phyloP scores from a whole-genome alignment of 2,888 invertebrate genomes.

The Geotrupes spiniger region DNA sequence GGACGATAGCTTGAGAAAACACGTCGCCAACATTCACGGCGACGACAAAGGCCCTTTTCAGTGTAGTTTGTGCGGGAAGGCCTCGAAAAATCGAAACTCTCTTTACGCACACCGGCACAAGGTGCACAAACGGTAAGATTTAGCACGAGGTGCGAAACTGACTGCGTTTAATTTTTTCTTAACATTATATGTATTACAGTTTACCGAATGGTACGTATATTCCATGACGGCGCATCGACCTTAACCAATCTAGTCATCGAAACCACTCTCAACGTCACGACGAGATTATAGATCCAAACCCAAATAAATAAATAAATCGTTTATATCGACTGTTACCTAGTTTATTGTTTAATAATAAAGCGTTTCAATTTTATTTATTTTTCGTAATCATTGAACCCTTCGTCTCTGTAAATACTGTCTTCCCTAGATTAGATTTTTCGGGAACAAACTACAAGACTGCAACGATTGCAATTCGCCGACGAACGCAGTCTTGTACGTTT shows the following conservation, averaged over 20 bases:
- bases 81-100: conserved; percentile 26
- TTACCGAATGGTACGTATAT: conserved; percentile 18
- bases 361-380: not conserved
- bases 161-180: not conserved
- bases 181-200: conserved; percentile 9
- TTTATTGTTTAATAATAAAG: not conserved
- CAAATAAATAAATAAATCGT: too few relatives aligned
- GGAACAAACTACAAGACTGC: conserved; percentile 25
- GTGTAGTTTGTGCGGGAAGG: conserved; percentile 24
- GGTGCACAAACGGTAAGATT: conserved; percentile 18
- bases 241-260: too few relatives aligned
- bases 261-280: too few relatives aligned
- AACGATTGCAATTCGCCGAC: too few relatives aligned
- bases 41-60: conserved; percentile 24
- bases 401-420: not conserved
- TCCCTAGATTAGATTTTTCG: conserved; percentile 1
- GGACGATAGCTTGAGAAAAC: conserved; percentile 27
- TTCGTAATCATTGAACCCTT: not conserved
- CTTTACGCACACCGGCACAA: conserved; percentile 21
- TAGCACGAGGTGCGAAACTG: not conserved
- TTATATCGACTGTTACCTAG: too few relatives aligned
- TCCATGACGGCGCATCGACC: not conserved
- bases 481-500: conserved; percentile 17
- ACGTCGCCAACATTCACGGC: conserved; percentile 27
- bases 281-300: not conserved